These are phyloP conservation scores for Lamellibrachia satsuma DNA, from an alignment of 2,888 invertebrate species.

Conservation along the genomic window DNA sequence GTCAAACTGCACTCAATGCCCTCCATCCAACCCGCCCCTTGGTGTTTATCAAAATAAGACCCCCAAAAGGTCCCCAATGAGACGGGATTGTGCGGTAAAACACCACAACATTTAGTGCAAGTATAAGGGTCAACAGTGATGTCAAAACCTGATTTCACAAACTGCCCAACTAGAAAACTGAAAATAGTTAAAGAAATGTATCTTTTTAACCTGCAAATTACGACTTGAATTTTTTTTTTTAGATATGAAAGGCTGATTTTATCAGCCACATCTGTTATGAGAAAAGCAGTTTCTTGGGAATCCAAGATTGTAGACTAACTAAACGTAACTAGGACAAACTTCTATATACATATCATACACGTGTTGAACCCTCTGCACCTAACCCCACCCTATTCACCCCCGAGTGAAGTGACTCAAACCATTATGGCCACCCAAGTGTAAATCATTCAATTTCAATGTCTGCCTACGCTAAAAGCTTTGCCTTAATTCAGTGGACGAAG, in stretches of 20 bases:
- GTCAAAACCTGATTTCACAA: not conserved
- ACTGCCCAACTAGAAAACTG: not conserved
- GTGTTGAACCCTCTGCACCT: not conserved
- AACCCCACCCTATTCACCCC: not conserved
- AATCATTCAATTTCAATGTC: constrained; percentile 5
- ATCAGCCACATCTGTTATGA: not conserved
- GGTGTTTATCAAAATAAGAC: not conserved
- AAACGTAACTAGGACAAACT: not conserved
- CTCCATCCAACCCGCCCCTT: not conserved
- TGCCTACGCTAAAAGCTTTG: not conserved
- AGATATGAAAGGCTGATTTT: not conserved
- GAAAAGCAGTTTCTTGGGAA: not conserved
- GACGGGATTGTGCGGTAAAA: not conserved
- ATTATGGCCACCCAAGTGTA: not conserved
- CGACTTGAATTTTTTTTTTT: not conserved
- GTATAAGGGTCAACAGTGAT: not conserved
- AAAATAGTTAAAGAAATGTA: not conserved
- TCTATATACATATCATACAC: constrained; percentile 13
- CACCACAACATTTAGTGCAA: not conserved
- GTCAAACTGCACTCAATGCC: not conserved
- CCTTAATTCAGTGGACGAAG: not conserved
- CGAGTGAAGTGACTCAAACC: not conserved
- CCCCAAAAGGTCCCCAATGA: not conserved
- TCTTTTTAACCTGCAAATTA: not conserved
- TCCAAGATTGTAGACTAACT: not conserved